Conservation (phyloP, 2,888 invertebrate genomes). For the Xylophagus ater region DNA sequence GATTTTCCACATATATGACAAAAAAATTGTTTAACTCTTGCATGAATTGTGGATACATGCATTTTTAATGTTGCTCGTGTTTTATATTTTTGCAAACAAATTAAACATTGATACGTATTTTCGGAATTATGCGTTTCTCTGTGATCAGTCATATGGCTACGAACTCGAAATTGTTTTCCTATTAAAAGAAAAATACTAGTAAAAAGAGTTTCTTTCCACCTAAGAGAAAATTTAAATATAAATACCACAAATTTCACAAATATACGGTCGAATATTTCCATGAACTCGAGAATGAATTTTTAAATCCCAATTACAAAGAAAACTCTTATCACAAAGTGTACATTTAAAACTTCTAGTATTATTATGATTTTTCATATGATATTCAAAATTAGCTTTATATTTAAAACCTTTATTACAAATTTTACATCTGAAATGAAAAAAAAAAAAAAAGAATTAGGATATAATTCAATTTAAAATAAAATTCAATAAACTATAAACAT, state of each 20-base stretch:
- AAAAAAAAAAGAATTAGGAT: too few species aligned
- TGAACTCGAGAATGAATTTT: slow-evolving; percentile 14
- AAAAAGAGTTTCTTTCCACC: too few species aligned
- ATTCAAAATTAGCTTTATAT: slow-evolving; percentile 13
- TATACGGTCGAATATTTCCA: slow-evolving; percentile 7
- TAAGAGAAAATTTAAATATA: neutral
- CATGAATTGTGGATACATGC: slow-evolving; percentile 12
- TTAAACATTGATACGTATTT: slow-evolving; percentile 11
- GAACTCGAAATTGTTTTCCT: slow-evolving; percentile 14
- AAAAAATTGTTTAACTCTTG: slow-evolving; percentile 3
- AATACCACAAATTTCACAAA: slow-evolving; percentile 13
- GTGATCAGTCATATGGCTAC: slow-evolving; percentile 14
- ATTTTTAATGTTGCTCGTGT: slow-evolving; percentile 14
- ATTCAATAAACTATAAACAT: neutral
- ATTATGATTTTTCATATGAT: slow-evolving; percentile 16
- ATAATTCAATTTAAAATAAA: neutral
- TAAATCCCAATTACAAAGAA: slow-evolving; percentile 12
- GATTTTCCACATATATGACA: slow-evolving; percentile 8
- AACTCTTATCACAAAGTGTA: slow-evolving; percentile 8
- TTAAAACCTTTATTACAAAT: slow-evolving; percentile 13
- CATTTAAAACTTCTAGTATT: slow-evolving; percentile 12
- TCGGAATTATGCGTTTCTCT: slow-evolving; percentile 13
- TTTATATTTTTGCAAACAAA: slow-evolving; percentile 14
- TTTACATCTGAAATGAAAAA: slow-evolving; percentile 7
- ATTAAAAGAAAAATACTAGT: neutral